Evolutionary conservation across 2,888 invertebrate genomes (phyloP).

Genomic region (Parasteatoda lunata): DNA sequence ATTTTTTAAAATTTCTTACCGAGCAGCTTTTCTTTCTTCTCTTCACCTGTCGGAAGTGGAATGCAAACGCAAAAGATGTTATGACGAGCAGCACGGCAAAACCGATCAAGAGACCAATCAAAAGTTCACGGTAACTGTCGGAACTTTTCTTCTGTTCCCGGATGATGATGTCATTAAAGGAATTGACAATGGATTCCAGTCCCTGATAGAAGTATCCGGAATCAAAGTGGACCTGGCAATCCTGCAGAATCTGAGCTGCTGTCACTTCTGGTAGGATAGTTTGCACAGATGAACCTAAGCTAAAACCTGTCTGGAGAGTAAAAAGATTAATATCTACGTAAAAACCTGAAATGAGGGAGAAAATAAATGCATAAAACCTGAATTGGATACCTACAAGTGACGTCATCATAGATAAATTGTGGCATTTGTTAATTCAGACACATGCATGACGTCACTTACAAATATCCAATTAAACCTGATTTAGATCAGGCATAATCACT

Average conservation of each 20-base stretch:
- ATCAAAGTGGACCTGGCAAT: slow-evolving; percentile 52
- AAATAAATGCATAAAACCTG: no score
- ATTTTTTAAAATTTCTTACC: neutral
- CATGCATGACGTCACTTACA: no score
- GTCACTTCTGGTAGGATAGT: slow-evolving; percentile 18
- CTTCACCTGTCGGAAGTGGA: neutral
- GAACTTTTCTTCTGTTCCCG: slow-evolving; percentile 10
- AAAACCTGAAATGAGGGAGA: no score
- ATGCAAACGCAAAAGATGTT: neutral
- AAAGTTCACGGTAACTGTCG: slow-evolving; percentile 12
- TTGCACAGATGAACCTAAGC: slow-evolving; percentile 36
- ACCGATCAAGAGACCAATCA: slow-evolving; percentile 34
- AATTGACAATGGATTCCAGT: slow-evolving; percentile 61
- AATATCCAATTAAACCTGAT: no score
- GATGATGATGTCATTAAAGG: slow-evolving; percentile 50
- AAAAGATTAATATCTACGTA: neutral
- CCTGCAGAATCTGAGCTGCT: slow-evolving; percentile 23
- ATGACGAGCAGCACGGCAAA: slow-evolving; percentile 37
- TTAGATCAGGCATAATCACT: no score
- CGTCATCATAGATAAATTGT: no score
- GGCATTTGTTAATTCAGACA: no score
- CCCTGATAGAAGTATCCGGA: slow-evolving; percentile 57
- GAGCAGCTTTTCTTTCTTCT: neutral
- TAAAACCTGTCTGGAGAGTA: slow-evolving; percentile 44
- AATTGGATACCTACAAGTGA: neutral